A percentile compares a stretch with the other conserved stretches of the same genome.
Conservation (phyloP, 2,113 vertebrate species). For the Acanthochromis polyacanthus region DNA sequence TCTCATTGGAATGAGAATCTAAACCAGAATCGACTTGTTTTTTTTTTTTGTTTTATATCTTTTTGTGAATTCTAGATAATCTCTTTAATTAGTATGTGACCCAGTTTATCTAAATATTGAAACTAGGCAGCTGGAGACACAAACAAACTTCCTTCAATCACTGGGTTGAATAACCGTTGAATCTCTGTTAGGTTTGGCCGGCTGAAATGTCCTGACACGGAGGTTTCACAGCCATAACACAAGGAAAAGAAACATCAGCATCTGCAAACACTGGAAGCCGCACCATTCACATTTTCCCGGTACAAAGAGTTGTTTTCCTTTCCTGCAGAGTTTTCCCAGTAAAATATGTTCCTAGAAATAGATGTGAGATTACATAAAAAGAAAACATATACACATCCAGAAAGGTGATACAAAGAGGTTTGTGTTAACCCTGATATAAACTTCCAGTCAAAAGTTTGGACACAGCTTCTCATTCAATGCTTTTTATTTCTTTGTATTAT, state of each 20-base stretch:
- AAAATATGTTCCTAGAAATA: background rate
- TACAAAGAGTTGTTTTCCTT: background rate
- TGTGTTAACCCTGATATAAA: background rate
- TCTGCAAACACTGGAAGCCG: background rate
- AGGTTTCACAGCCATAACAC: conserved; percentile 4
- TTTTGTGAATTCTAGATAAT: too few species aligned
- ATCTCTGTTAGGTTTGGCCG: background rate
- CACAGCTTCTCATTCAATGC: too few species aligned
- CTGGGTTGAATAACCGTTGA: background rate
- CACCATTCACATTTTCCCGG: background rate
- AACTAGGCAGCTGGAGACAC: background rate
- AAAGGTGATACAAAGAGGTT: background rate
- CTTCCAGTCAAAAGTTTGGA: too few species aligned
- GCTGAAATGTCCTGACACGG: background rate
- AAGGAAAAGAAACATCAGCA: conserved; percentile 15
- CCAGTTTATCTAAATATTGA: background rate
- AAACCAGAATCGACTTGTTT: too few species aligned
- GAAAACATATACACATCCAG: background rate
- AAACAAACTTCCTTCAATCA: background rate
- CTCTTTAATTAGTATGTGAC: too few species aligned
- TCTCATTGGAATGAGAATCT: too few species aligned
- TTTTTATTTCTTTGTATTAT: too few species aligned
- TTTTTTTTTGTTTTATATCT: too few species aligned
- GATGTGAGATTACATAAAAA: background rate
- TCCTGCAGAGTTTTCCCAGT: conserved; percentile 13